A percentile compares a stretch with the other conserved stretches of the same genome.
Conservation (phyloP, 2,888 invertebrate genomes). For the Oconnorella tubifera region DNA sequence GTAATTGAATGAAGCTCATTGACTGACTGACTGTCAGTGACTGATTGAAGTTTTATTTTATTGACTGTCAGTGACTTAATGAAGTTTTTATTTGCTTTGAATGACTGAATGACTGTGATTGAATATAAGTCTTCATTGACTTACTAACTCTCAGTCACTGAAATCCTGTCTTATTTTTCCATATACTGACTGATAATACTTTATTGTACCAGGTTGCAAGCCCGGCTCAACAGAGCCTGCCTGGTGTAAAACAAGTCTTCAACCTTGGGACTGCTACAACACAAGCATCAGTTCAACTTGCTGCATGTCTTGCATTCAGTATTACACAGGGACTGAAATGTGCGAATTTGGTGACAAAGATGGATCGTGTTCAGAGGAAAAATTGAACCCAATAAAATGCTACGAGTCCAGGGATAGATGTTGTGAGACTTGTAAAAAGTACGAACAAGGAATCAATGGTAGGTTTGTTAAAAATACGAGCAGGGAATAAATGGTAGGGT, state of each 20-base stretch:
- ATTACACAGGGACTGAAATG: neutral
- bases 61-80: neutral
- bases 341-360: constrained; percentile 23
- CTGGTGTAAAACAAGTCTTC: constrained; percentile 2
- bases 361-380: neutral
- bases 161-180: too few relatives aligned
- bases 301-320: constrained; percentile 10
- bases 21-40: too few relatives aligned
- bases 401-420: constrained; percentile 9
- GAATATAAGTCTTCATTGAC: too few relatives aligned
- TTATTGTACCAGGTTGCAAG: constrained; percentile 8
- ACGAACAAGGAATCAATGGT: neutral
- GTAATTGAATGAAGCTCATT: too few relatives aligned
- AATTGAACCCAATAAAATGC: neutral
- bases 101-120: too few relatives aligned
- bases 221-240: constrained; percentile 13
- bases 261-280: constrained; percentile 8
- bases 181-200: too few relatives aligned
- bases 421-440: constrained; percentile 8
- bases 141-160: too few relatives aligned
- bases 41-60: neutral
- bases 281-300: neutral
- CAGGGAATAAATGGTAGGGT: too few relatives aligned
- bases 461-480: too few relatives aligned
- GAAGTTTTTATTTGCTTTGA: neutral